Base-by-base conservation (phyloP, 2,888 invertebrate genomes). In the Graphium colonna region DNA sequence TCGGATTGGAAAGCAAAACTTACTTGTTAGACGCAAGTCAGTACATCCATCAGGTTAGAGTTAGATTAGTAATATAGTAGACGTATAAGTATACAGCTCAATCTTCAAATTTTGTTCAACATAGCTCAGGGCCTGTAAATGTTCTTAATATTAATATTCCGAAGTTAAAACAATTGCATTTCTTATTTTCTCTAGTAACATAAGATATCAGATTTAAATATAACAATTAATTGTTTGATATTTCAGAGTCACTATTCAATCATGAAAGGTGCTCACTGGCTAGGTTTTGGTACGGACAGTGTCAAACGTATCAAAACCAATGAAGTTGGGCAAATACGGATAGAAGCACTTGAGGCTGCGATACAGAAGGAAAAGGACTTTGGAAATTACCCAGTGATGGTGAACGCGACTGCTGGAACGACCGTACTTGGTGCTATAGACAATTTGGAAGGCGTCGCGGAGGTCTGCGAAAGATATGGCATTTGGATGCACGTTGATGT, bases 401-500 rank as follows among this genome's bases (percentile, higher is more conserved):
- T 95, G 0, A 94, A 94, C 62, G 94, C 93, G 0, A 95, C 94
- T 0, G 92, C 93, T 1, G 96, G 96, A 0, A 95, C 96, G 0
- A 97, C 96, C 0, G 96, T 97, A 0, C 77, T 96, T 7, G 96
- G 96, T 0, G 94, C 96, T 0, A 95, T 95, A 60, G 97, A 97
- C 75, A 93, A 95, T 9, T 71, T 97, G 15, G 79, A 90, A 0
- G 86, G 87, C 31, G 90, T 96, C 9, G 93, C 95, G 0, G 90
- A 91, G 50, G 75, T 96, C 9, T 96, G 96, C 66, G 68, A 90
- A 58, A 91, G 91, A 57, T 88, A 95, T 69, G 80, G 83, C 0
- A 69, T 96, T 7, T 96, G 96, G 96, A 79, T 96, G 71, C 96
- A 96, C 77, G 93, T 96, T 58, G 97, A 97, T 85, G 94, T 94